Conservation (phyloP, 2,797 vertebrate genomes). For the Chloroceryle amazona region DNA sequence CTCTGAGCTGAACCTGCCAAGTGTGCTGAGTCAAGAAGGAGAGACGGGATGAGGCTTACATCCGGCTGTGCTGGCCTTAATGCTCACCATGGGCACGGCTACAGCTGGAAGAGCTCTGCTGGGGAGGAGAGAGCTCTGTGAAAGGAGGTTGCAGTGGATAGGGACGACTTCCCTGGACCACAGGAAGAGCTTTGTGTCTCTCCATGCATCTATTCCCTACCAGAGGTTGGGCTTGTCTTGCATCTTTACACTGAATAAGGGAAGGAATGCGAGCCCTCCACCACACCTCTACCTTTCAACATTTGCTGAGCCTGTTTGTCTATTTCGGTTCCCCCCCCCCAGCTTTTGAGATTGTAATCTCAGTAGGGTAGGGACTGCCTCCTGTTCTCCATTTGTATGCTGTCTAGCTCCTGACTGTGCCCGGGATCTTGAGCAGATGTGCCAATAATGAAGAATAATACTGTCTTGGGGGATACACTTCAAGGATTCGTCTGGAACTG, state of each 20-base stretch:
- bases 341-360: constrained; percentile 42
- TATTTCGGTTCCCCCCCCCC: not conserved
- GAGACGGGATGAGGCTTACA: not conserved
- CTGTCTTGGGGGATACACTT: not conserved
- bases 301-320: constrained; percentile 50
- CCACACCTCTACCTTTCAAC: constrained; percentile 62
- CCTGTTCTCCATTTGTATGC: not conserved
- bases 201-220: not conserved
- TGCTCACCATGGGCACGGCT: not conserved
- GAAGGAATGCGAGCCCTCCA: constrained; percentile 35
- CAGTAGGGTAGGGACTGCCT: not conserved
- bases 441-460: not conserved
- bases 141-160: not conserved
- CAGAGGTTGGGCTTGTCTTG: not conserved
- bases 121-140: not conserved
- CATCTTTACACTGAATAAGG: not conserved
- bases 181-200: not conserved
- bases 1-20: not conserved
- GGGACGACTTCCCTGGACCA: not conserved
- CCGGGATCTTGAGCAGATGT: not conserved
- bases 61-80: not conserved
- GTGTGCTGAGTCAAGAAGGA: not conserved
- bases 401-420: not conserved
- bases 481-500: not conserved
- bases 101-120: not conserved